Percentiles rank a stretch among this genome's conserved stretches.
Conservation (phyloP, 30 jellyfish, hydroid and myxozoan genomes). For the Phacellophora camtschatica region DNA sequence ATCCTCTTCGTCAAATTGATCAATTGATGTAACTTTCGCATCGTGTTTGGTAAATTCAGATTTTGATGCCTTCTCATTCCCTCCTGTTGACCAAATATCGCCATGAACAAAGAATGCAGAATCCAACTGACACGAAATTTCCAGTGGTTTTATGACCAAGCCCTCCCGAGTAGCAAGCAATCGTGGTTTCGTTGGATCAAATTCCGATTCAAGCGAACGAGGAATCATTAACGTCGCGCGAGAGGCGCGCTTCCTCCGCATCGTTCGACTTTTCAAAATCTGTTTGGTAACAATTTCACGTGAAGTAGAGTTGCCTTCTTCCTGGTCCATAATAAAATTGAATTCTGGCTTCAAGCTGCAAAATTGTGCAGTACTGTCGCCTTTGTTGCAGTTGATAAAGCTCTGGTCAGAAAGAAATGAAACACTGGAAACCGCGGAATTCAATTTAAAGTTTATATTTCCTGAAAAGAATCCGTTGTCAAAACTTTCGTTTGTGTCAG, state of each 20-base stretch:
- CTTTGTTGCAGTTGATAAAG: neutral
- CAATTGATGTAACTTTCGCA: neutral
- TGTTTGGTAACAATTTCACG: constrained; percentile 1
- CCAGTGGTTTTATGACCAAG: constrained; percentile 53
- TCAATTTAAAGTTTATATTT: neutral
- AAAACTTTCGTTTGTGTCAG: too few relatives aligned
- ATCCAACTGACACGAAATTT: constrained; percentile 4
- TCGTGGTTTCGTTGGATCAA: neutral
- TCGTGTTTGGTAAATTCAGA: too few relatives aligned
- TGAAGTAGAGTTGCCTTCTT: neutral
- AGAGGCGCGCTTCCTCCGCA: constrained; percentile 62
- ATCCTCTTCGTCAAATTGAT: too few relatives aligned
- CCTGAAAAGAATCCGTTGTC: neutral
- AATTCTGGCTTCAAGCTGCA: neutral
- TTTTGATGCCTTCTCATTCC: neutral
- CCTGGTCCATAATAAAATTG: neutral
- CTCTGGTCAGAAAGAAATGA: neutral
- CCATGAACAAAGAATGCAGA: too few relatives aligned
- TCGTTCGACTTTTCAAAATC: neutral
- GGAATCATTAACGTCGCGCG: constrained; percentile 68
- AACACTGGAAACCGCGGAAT: neutral
- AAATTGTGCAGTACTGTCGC: neutral
- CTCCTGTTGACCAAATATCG: neutral
- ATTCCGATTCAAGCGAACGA: constrained; percentile 42
- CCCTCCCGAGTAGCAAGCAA: constrained; percentile 52